A percentile compares a stretch with the other conserved stretches of the same genome.
Conservation (phyloP, 2,113 vertebrate species). For the Coryphaenoides rupestris region DNA sequence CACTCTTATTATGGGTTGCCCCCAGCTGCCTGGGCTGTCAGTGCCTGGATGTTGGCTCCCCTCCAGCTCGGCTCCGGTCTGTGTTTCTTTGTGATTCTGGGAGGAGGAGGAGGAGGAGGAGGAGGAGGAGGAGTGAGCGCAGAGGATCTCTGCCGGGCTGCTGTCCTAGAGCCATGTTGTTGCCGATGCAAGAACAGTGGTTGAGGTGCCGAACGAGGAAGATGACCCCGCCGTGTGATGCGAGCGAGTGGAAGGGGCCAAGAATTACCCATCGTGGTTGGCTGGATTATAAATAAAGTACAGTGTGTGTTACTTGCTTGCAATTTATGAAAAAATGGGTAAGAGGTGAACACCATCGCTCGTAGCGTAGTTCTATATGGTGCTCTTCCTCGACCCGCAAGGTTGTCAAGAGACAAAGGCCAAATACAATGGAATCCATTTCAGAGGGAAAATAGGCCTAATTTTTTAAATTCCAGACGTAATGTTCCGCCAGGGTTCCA, state of each 20-base stretch:
- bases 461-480: background rate
- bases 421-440: constrained; percentile 38
- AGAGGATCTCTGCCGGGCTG: constrained; percentile 58
- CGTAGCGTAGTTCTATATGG: constrained; percentile 58
- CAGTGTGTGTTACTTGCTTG: constrained; percentile 57
- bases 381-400: constrained; percentile 60
- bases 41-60: constrained; percentile 65
- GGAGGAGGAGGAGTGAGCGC: constrained; percentile 40
- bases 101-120: too few relatives aligned
- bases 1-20: constrained; percentile 68
- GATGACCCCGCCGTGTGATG: constrained; percentile 72
- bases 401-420: constrained; percentile 60
- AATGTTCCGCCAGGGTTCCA: background rate
- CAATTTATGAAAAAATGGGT: constrained; percentile 49
- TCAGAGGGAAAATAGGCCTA: constrained; percentile 4
- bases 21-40: constrained; percentile 67
- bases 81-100: constrained; percentile 70
- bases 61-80: constrained; percentile 71
- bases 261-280: constrained; percentile 66
- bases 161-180: constrained; percentile 79
- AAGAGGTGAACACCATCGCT: constrained; percentile 68
- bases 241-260: constrained; percentile 60
- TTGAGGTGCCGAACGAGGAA: constrained; percentile 65
- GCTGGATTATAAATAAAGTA: constrained; percentile 78
- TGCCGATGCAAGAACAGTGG: constrained; percentile 64